Conservation (phyloP, 2,113 vertebrate species). For the Mustela lutreola region DNA sequence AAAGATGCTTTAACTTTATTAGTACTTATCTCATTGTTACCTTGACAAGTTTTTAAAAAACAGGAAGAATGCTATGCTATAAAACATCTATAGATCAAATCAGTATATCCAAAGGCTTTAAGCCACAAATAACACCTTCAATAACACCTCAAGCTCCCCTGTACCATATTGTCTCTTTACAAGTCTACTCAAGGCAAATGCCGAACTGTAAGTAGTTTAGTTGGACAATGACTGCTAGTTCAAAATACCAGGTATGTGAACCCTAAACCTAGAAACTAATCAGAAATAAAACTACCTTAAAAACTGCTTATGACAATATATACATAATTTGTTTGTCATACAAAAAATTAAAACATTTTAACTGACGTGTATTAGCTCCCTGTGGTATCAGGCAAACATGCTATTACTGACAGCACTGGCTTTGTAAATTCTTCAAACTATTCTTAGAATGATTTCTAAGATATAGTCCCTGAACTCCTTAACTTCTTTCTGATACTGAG, state of each 20-base stretch:
- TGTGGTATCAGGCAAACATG: neutral
- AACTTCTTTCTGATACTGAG: neutral
- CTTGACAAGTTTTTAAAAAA: neutral
- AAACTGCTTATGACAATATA: neutral
- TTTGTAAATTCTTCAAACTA: constrained; percentile 7
- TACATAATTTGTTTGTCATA: neutral
- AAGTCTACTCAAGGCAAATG: neutral
- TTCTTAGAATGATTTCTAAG: neutral
- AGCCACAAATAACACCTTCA: neutral
- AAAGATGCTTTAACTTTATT: neutral
- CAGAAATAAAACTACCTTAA: constrained; percentile 45
- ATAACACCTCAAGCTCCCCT: neutral
- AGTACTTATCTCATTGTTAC: constrained; percentile 1
- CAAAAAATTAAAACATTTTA: constrained; percentile 5
- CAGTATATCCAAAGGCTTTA: constrained; percentile 4
- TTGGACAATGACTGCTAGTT: neutral
- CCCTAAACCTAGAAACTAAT: neutral
- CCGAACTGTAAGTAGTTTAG: constrained; percentile 9
- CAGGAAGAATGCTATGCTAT: neutral
- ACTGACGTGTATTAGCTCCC: neutral
- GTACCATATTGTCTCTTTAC: neutral
- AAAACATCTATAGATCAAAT: constrained; percentile 42
- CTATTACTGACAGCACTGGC: neutral
- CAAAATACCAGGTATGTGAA: neutral
- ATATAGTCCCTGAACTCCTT: neutral